Base-by-base conservation (phyloP, 2,113 vertebrate genomes). In the Oriolus oriolus region DNA sequence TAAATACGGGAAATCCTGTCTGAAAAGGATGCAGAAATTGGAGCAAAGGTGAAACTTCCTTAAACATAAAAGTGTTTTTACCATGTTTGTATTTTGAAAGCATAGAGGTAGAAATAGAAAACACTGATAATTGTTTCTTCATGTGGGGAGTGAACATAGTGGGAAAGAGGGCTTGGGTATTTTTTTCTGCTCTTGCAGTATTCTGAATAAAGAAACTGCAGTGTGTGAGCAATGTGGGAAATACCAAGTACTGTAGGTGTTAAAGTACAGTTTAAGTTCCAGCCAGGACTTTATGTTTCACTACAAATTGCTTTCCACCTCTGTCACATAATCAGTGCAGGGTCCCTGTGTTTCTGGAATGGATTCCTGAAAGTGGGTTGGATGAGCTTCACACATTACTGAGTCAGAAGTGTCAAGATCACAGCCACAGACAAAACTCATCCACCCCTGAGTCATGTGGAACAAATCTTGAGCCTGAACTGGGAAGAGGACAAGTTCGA, bases 1-100 rank as follows among this genome's bases (percentile, higher is more conserved):
- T 89, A 89, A 94, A 35, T 89, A 82, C 71, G 74, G 89, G 93
- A 97, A 92, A 93, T 96, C 93, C 91, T 95, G 89, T 73, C 74
- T 87, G 57, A 68, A 92, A 79, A 91, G 74, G 57, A 89, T 82
- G 74, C 81, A 95, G 81, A 93, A 94, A 87, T 57, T 69, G 64
- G 93, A 61, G 81, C 89, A 89, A 89, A 93, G 65, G 61, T 84
- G 69, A 79, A 89, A 73, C 81, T 95, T 97, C 93, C 89, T 91
- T 73, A 76, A 82, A 60, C 37, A 35, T 60, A 9, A 3, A 65
- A 64, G 19, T 79, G 33, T 24, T 87, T 87, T 87, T 74, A 41
- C 31, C 8, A 1, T 68, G 28, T 66, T 33, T 2, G 0, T 87
- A 4, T 91, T 95, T 84, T 84, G 91, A 84, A 86, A 92, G 50